Evolutionary conservation across 92 coral and sea anemone genomes (phyloP), one percentile per base, ranked within the genome.

Genomic region (Virgularia gustaviana): DNA sequence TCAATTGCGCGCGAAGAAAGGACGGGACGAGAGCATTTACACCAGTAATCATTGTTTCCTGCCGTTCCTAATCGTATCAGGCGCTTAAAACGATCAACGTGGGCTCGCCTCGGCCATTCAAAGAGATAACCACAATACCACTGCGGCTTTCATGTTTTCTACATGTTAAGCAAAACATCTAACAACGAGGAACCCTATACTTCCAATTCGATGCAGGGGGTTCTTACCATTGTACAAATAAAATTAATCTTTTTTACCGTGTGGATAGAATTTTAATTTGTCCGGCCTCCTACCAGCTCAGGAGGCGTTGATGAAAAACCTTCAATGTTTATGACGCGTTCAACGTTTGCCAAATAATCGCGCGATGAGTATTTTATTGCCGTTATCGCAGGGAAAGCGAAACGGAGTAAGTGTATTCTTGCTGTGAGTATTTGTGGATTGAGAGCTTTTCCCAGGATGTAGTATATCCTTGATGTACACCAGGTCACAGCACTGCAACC

Each of bases 201-300:
- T 37, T 51, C 51, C 59, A 49, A 33, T 68, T 68, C 75, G 33
- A 49, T 49, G 75, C 75, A 68, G 75, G 75, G 75, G 75, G 75
- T 33, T 68, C 38, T 68, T 47, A 68, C 75, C 35, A 68, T 68
- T 51, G 75, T 68, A 68, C 36, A 68, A 68, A 68, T 68, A 68
- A 68, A 68, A 68, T 68, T 68, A 68, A 68, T 68, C 75, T 68
- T 51, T 47, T 68, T 68, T 68, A 51, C 43, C 61, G 75, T 27
- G 57, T 51, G 75, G 75, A 68, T 68, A 68, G 75, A 68, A 68
- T 68, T 68, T 68, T 68, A 68, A 68, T 68, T 68, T 68, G 75
- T 34, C 60, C 29, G 75, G 75, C 75, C 75, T 68, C 75, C 75
- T 68, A 68, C 75, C 39, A 68, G 59, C 35, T 68, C 30, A 68